These are phyloP conservation scores for Pollenia labialis DNA, from an alignment of 2,888 invertebrate species.

Conservation along the genomic window DNA sequence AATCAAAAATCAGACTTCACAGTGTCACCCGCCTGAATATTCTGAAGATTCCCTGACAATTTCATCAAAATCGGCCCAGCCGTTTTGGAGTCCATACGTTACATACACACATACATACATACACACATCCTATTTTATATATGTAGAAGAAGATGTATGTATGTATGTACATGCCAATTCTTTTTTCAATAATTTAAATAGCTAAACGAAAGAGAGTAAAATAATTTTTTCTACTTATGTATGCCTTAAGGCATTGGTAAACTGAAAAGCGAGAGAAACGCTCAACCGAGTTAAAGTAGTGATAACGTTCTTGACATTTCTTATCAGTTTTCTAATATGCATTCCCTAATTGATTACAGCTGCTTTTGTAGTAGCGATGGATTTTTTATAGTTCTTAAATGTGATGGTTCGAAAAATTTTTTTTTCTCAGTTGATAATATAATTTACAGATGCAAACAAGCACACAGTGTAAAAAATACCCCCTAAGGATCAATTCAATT, in stretches of 20 bases:
- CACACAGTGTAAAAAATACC: neutral
- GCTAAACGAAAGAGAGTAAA: too few relatives aligned
- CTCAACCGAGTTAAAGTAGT: neutral
- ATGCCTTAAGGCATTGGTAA: neutral
- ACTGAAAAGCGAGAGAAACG: constrained; percentile 8
- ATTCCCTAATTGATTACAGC: constrained; percentile 41
- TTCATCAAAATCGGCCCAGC: too few relatives aligned
- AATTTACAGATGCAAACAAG: constrained; percentile 44
- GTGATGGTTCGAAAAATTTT: constrained; percentile 7
- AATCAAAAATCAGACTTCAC: too few relatives aligned
- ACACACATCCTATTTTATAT: too few relatives aligned
- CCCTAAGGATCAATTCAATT: constrained; percentile 22
- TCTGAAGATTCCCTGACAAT: too few relatives aligned
- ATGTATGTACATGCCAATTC: too few relatives aligned
- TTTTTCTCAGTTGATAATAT: constrained; percentile 48
- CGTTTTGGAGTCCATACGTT: too few relatives aligned
- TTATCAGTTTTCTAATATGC: constrained; percentile 57
- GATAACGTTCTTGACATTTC: constrained; percentile 62
- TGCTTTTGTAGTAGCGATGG: constrained; percentile 20
- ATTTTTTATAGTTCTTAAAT: neutral
- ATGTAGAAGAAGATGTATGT: too few relatives aligned
- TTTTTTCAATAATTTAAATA: too few relatives aligned
- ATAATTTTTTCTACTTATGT: neutral
- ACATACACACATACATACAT: too few relatives aligned
- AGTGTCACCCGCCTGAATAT: too few relatives aligned